Conservation (phyloP, 2,888 invertebrate genomes). For the Metellina segmentata region DNA sequence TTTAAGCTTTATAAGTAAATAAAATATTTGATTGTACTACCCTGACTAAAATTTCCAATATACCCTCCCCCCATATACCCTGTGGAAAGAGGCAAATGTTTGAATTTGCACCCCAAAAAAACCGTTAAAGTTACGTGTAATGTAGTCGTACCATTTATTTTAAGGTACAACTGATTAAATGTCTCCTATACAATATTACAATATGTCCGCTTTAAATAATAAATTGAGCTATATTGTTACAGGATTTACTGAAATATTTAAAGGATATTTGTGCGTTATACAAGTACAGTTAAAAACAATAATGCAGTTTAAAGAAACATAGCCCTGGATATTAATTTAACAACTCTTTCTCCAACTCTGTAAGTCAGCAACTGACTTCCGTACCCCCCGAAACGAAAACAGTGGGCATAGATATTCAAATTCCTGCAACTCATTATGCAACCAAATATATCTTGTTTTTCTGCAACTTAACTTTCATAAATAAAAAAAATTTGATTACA, state of each 20-base stretch:
- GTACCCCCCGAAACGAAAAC: not conserved
- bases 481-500: not conserved
- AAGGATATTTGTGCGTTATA: too few relatives aligned
- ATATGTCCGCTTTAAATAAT: not conserved
- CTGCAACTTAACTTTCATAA: not conserved
- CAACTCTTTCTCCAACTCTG: too few relatives aligned
- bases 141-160: too few relatives aligned
- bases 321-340: too few relatives aligned
- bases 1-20: not conserved
- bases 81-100: not conserved
- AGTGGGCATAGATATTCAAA: not conserved
- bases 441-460: not conserved
- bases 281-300: too few relatives aligned
- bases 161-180: too few relatives aligned
- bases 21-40: not conserved
- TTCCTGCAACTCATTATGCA: not conserved
- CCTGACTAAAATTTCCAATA: not conserved
- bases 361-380: not conserved
- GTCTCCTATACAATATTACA: too few relatives aligned
- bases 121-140: too few relatives aligned
- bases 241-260: too few relatives aligned
- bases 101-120: too few relatives aligned
- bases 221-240: not conserved
- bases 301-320: too few relatives aligned
- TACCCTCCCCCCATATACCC: not conserved